Base-by-base conservation (phyloP, 2,888 invertebrate species). In the Venusia cambrica region DNA sequence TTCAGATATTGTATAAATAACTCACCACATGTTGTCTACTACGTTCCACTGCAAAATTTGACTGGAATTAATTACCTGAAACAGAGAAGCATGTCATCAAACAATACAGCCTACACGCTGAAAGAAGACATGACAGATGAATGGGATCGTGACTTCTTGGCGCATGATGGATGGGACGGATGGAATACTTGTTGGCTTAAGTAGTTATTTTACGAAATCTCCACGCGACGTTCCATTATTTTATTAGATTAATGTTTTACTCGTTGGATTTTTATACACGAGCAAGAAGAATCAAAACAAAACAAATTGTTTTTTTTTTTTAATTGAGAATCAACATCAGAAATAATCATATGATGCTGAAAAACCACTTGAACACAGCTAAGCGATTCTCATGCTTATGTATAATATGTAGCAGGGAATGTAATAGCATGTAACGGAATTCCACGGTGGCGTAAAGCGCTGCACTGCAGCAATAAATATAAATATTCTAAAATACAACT, bases 151-250 rank as follows among this genome's bases (percentile, higher is more conserved):
- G 60, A 56, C 57, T 60, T 54, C 54, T 45, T 51, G 59, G 43
- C 55, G 48, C 54, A 65, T 77, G 81, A 84, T 83, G 75, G 76
- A 81, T 80, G 71, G 47, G 51, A 52, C 46, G 53, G 56, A 61
- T 60, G 59, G 65, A 63, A 70, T 64, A 76, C 75, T 71, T 76
- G 78, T 75, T 74, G 73, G 76, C 79, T 81, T 84, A 80, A 67
- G 64, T 69, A 74, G 68, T 63, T 70, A 64, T 63, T 62, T 72
- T 67, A 65, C 67, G 67, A 71, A 75, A 73, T 74, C 71, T 57
- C 55, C 62, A n/a, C n/a, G 62, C 73, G 81, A 79, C 78, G 65
- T 76, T 68, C 71, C 76, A 81, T 84, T 84, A 84, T 77, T 81
- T 78, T 69, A 65, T 62, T 67, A 74, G 73, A 78, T 71, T 73